A percentile compares a stretch with the other conserved stretches of the same genome.
These are phyloP conservation scores for Drosophila yakuba DNA, from an alignment of 1,140 invertebrate genomes.

Conservation along the genomic window DNA sequence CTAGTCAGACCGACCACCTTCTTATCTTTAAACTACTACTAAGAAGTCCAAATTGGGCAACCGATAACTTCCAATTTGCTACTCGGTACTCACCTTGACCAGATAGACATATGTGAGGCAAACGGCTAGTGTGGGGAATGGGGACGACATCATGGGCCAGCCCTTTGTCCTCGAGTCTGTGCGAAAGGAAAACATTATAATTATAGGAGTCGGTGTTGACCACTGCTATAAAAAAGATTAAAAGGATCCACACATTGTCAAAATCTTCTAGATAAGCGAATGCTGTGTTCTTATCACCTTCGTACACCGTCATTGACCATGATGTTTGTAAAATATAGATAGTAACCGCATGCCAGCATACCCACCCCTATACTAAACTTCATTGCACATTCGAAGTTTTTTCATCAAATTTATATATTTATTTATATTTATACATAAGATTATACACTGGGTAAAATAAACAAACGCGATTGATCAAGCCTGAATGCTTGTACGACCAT, in stretches of 20 bases:
- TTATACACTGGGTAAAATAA: no score
- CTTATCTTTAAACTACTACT: constrained; percentile 8
- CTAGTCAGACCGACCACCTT: constrained; percentile 18
- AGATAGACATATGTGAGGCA: constrained; percentile 91
- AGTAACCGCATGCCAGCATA: background rate
- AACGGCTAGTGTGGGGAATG: constrained; percentile 91
- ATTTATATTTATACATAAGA: no score
- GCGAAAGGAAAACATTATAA: constrained; percentile 1
- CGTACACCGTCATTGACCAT: constrained; percentile 59
- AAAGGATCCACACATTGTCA: background rate
- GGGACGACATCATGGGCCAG: constrained; percentile 93
- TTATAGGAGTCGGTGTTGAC: background rate
- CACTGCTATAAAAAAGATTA: background rate
- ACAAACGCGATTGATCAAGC: no score
- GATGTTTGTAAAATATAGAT: constrained; percentile 3
- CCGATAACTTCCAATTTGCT: background rate
- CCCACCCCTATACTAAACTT: background rate
- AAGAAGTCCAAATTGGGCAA: background rate
- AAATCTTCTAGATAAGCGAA: constrained; percentile 49
- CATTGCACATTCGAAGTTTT: no score
- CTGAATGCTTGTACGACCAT: background rate
- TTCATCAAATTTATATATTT: no score
- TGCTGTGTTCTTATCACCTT: constrained; percentile 51
- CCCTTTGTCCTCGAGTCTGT: constrained; percentile 92
- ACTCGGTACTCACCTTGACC: constrained; percentile 88